Evolutionary conservation across 2,113 vertebrate species (phyloP), one percentile per base, ranked within the genome.

Genomic region (Oxyruncus cristatus): DNA sequence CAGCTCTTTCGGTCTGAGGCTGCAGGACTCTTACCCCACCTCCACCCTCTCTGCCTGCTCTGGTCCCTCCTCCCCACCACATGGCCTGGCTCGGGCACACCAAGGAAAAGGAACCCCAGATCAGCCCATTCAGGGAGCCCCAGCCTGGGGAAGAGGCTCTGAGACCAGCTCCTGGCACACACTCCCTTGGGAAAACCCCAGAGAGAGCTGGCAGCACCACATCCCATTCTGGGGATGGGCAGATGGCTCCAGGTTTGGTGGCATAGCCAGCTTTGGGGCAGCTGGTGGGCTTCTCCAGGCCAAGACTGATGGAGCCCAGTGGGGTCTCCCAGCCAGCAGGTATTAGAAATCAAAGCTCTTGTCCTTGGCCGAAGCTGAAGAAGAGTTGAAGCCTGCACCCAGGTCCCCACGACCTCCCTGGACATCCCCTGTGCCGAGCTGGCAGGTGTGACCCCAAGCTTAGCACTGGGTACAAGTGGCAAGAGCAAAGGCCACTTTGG

Each of bases 1-100:
- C 98, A 98, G 98, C 98, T 98, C 98, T 98, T 98, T 98, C 97
- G 52, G 88, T 97, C 96, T 91, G 97, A 98, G 97, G 97, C 98
- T 97, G 97, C 97, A 89, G 90, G 93, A 97, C 97, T 96, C 96
- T 93, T 81, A 56, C 80, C 95, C 97, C 93, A 27, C 92, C 92
- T 97, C 89, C 62, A 44, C 85, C 87, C 78, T 96, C 70, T 80
- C 96, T 97, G 75, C 74, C 94, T 97, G 65, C 8, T 3, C 53
- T 67, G 42, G 8, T 76, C 67, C 85, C 55, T 92, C 37, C 14
- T 93, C n/a, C 86, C 89, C 93, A 47, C 22, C 35, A 52, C 0
- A 0, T 62, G 93, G 59, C 50, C 80, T 77, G 71, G n/a, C 81
- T 72, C 46, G 47, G 71, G 44, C 82, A 88, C 20, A 32, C 5